Evolutionary conservation across 2,888 invertebrate species (phyloP), one percentile per base, ranked within the genome.

Genomic region (Labia minor): DNA sequence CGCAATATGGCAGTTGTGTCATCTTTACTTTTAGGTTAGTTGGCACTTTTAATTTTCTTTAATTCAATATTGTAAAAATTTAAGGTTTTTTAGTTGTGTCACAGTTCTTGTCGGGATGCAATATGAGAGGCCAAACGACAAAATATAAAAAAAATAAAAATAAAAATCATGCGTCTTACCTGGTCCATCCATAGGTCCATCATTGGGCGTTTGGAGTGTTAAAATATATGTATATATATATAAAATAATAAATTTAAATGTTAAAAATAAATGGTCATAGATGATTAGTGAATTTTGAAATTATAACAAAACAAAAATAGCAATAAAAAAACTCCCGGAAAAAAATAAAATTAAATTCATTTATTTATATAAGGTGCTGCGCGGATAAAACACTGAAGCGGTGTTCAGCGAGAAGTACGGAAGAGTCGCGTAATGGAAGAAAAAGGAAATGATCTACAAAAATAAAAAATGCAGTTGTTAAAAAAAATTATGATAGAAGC

Each of bases 391-490:
- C 49, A 49, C 49, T 49, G 49, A 49, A 49, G 49, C 49, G 4
- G 49, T 66, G 11, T 65, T 19, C 19, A 49, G 21, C 37, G 63
- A 63, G 49, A 49, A 49, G 63, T 1, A 16, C 37, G 21, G 37
- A 18, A 65, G 49, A 64, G 49, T 20, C 37, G 19, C 11, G 49
- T 49, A n/a, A 21, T 20, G 33, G 65, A 65, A 37, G 21, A 65
- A 62, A 20, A 63, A 66, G 21, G 21, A 10, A 49, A 37, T 37
- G 37, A 66, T 65, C 19, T n/a, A 63, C 21, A 66, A 66, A 18
- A 63, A 18, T 37, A 20, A 63, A 63, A 63, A 63, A 18, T 63
- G 63, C 63, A 62, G 66, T 20, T 66, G 37, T 65, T 65, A 63
- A 63, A 66, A 66, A 37, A 63, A 14, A 37, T 62, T 61, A 61